Evolutionary conservation across 2,888 invertebrate species (phyloP).

Genomic region (Celastrina argiolus): DNA sequence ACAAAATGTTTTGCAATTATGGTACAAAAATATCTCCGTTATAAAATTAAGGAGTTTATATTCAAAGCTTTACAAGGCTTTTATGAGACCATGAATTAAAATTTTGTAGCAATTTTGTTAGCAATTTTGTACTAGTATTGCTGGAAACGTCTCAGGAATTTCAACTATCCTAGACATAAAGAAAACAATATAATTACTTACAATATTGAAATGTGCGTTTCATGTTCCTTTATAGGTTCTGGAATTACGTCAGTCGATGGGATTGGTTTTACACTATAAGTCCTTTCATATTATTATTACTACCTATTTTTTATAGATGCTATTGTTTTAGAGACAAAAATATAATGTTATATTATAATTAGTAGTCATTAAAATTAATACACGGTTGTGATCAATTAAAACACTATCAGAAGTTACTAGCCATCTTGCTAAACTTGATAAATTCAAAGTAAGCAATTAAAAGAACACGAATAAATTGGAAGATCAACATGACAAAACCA

Average conservation of each 20-base stretch:
- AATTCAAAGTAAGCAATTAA: neutral
- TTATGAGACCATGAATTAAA: neutral
- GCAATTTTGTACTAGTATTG: conserved; percentile 4
- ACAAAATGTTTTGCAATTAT: neutral
- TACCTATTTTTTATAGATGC: too few relatives aligned
- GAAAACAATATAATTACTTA: conserved; percentile 6
- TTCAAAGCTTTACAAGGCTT: neutral
- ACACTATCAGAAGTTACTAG: too few relatives aligned
- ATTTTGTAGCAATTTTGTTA: conserved; percentile 5
- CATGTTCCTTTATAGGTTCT: neutral
- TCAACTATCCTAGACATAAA: conserved; percentile 3
- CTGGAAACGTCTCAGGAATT: neutral
- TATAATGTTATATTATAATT: too few relatives aligned
- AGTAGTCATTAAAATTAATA: too few relatives aligned
- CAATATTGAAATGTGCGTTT: conserved; percentile 10
- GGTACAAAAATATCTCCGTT: neutral
- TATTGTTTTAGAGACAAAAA: too few relatives aligned
- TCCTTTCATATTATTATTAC: too few relatives aligned
- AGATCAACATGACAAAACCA: neutral
- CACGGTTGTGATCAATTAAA: too few relatives aligned
- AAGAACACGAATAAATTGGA: neutral
- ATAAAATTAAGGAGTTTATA: neutral
- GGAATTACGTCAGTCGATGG: neutral
- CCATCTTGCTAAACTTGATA: too few relatives aligned
- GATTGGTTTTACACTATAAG: neutral